Base-by-base conservation (phyloP, 1,140 invertebrate species). In the Caenorhabditis remanei region DNA sequence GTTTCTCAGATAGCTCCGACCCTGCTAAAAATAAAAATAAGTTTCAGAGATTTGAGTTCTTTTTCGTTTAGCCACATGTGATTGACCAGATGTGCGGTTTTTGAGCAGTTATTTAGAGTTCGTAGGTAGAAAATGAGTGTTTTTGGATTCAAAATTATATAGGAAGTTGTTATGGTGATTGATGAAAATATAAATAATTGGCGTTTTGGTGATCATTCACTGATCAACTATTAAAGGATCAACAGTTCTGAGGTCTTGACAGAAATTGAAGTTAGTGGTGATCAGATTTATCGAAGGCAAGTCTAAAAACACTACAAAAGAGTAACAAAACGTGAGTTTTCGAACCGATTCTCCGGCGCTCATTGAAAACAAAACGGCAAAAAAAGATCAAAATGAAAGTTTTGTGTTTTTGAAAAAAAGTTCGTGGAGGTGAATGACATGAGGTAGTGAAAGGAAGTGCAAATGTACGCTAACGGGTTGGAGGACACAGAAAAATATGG, bases 71-170 rank as follows among this genome's bases (percentile, higher is more conserved):
- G 14, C 21, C 6, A 14, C 61, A 40, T 14, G 61, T 63, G 61
- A 63, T 63, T 16, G n/a, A 58, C 56, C 56, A 58, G 56, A 58
- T 58, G 56, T 58, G 56, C 56, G 65, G 46, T 71, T 71, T 71
- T 71, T 43, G 40, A 71, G 65, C 40, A 43, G 40, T 71, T 14
- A 19, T 9, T 63, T 24, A 40, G 55, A 58, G 55, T 58, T 58
- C 14, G 14, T 7, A 58, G 14, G 19, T 19, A 58, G 55, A 58
- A 63, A 63, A 63, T 63, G 40, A 63, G 8, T 32, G 61, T 63
- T 63, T 63, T 63, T 9, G 61, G 21, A 32, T 32, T 7, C 14
- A 19, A 7, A 58, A 58, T 58, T 58, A 19, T 58, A 58, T 58
- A 1, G 6, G 6, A 14, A 58, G 2, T 7, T 58, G 13, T n/a